Base-by-base conservation (phyloP, 2,888 invertebrate genomes). In the Peribatodes rhomboidaria region DNA sequence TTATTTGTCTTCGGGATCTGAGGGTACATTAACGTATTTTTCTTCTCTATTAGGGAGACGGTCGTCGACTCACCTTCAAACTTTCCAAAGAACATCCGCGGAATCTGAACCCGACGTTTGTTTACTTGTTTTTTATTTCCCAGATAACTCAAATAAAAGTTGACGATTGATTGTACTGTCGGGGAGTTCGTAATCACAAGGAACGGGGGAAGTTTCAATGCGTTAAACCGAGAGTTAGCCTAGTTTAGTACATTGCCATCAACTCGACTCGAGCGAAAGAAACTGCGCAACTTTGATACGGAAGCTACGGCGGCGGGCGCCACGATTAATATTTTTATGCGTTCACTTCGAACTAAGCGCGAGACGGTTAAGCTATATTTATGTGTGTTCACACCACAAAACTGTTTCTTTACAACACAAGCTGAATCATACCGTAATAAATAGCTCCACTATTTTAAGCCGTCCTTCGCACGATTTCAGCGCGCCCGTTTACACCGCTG, bases 11-110 rank as follows among this genome's bases (percentile, higher is more conserved):
- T 92, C 79, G 86, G 87, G 87, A 89, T 92, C 90, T 87, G 87
- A 86, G 89, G 90, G 89, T 92, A 92, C 89, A 93, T 92, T 92
- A 92, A 90, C 91, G 92, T 92, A 92, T 93, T 93, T 93, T 93
- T 92, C 92, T 93, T 93, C 89, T 90, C 89, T 92, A 92, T 92
- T 92, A 93, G 88, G 86, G 84, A 85, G 88, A 87, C 88, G 85
- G 89, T 89, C 86, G 84, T 76, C 83, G 85, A 81, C 86, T 90
- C 87, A 92, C 91, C 91, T 92, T 87, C 90, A 87, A 92, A 93
- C 84, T 91, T 92, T 86, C 77, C 71, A 77, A 79, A 74, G 83
- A 49, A 81, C 80, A 83, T 84, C 83, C 77, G 78, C 78, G 87
- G 83, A 88, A 89, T 86, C 84, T 83, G 83, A 88, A 77, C 80